phyloP scores from a whole-genome alignment of 2,113 vertebrate genomes.

The Bettongia penicillata region DNA sequence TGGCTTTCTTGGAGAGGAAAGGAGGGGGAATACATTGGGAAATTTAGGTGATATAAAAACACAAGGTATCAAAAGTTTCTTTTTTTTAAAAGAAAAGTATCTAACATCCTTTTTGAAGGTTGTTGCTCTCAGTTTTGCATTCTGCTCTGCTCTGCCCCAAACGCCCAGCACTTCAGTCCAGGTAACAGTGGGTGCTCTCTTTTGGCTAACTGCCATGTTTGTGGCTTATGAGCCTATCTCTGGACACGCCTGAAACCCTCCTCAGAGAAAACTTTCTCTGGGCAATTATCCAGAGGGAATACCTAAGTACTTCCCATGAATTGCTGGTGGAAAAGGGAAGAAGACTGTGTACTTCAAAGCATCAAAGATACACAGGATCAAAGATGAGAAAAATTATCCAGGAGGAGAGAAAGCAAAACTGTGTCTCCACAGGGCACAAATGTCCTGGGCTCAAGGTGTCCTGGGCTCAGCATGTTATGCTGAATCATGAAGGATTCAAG shows the following conservation, averaged over 20 bases:
- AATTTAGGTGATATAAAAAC: not conserved
- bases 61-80: not conserved
- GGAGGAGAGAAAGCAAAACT: conserved; percentile 26
- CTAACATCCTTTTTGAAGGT: not conserved
- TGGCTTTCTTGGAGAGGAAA: not conserved
- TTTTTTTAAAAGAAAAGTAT: not conserved
- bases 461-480: conserved; percentile 3
- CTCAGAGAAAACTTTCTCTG: conserved; percentile 5
- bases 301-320: not conserved
- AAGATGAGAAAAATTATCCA: conserved; percentile 1
- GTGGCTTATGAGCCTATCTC: conserved; percentile 58
- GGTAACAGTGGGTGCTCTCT: not conserved
- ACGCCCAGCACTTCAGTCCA: not conserved
- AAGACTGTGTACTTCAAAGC: conserved; percentile 35
- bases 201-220: conserved; percentile 35
- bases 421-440: conserved; percentile 2
- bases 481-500: conserved; percentile 10
- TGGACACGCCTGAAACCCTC: not conserved
- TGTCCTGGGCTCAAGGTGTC: conserved; percentile 10
- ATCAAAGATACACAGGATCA: conserved; percentile 1
- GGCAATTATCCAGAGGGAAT: conserved; percentile 9
- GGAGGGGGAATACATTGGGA: not conserved
- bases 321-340: not conserved
- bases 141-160: not conserved
- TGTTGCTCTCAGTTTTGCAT: conserved; percentile 27